Conservation (phyloP, 2,888 invertebrate genomes). For the Lacanobia oleracea region DNA sequence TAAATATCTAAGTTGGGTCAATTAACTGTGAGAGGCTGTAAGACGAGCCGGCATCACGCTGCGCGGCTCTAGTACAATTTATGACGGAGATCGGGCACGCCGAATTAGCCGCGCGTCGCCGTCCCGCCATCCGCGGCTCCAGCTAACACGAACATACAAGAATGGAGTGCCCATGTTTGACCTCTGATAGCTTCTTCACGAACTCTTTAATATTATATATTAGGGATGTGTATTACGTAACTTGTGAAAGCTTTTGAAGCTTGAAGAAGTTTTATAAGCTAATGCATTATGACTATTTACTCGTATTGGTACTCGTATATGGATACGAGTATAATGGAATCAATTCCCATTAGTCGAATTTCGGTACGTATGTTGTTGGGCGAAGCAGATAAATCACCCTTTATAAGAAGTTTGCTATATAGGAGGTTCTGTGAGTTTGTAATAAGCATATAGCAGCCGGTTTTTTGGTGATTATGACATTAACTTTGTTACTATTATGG, state of each 20-base stretch:
- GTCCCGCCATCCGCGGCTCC: slow-evolving; percentile 12
- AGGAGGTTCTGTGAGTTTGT: neutral
- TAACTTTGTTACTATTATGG: no score
- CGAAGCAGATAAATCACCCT: neutral
- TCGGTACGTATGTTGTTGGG: neutral
- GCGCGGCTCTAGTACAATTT: slow-evolving; percentile 75
- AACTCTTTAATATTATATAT: neutral
- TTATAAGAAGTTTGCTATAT: neutral
- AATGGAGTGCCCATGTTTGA: slow-evolving; percentile 26
- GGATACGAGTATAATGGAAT: neutral
- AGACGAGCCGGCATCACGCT: slow-evolving; percentile 84
- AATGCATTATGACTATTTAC: neutral
- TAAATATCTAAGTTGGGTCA: slow-evolving; percentile 80
- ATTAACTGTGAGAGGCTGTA: slow-evolving; percentile 77
- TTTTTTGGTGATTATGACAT: no score
- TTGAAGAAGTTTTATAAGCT: neutral
- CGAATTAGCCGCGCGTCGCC: slow-evolving; percentile 73
- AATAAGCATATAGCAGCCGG: neutral
- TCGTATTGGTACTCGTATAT: neutral
- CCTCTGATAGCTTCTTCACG: neutral
- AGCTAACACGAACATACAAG: neutral
- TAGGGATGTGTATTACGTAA: neutral
- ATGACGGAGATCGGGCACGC: slow-evolving; percentile 73
- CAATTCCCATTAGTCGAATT: neutral
- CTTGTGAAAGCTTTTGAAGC: neutral